A percentile compares a stretch with the other conserved stretches of the same genome.
These are phyloP conservation scores for Calliscelio sp. DNA, from an alignment of 2,888 invertebrate species.

Conservation along the genomic window DNA sequence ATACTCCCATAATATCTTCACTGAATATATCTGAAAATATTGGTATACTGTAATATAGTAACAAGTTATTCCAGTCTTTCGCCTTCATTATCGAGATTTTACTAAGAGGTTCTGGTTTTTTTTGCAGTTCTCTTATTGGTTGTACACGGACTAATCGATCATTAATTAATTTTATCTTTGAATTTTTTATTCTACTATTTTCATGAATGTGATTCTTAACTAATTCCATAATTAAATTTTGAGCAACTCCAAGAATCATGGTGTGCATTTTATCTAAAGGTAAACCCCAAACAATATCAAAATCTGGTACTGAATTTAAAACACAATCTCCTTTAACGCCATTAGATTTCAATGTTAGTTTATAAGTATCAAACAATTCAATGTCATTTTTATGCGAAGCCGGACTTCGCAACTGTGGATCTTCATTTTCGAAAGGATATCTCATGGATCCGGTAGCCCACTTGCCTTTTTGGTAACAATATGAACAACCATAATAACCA, in stretches of 20 bases:
- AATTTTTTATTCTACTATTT: too few species aligned
- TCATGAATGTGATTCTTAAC: not conserved
- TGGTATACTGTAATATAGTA: constrained; percentile 26
- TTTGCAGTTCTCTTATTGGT: constrained; percentile 45
- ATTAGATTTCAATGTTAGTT: constrained; percentile 6
- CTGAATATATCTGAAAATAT: too few species aligned
- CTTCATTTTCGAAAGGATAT: constrained; percentile 16
- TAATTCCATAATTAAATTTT: too few species aligned
- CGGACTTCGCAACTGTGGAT: constrained; percentile 18
- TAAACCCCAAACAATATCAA: constrained; percentile 52
- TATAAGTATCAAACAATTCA: not conserved
- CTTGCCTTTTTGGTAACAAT: constrained; percentile 45
- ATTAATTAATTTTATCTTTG: too few species aligned
- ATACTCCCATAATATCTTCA: too few species aligned
- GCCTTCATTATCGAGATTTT: constrained; percentile 44
- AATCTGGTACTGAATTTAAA: not conserved
- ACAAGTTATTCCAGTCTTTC: constrained; percentile 41
- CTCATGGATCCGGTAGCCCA: constrained; percentile 21
- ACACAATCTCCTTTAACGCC: constrained; percentile 48
- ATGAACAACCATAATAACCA: constrained; percentile 43
- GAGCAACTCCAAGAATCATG: constrained; percentile 39
- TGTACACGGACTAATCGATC: not conserved
- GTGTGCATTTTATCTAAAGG: constrained; percentile 59
- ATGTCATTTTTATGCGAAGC: constrained; percentile 6
- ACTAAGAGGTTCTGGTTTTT: constrained; percentile 37